Base-by-base conservation (phyloP, 1,140 invertebrate genomes). In the Brachionus sp. region DNA sequence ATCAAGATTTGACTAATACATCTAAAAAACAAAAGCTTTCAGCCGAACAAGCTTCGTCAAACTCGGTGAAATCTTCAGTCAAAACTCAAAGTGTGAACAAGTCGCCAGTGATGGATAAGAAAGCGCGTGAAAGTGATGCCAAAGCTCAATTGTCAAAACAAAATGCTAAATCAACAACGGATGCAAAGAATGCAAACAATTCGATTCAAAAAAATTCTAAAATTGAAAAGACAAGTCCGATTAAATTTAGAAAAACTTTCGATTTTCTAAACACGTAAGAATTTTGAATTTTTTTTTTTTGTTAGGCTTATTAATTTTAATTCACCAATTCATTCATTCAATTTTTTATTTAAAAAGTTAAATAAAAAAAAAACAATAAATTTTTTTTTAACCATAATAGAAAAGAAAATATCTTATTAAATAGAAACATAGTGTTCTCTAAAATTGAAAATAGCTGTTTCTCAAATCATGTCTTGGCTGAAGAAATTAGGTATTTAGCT, bases 1-100 rank as follows among this genome's bases (percentile, higher is more conserved):
- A 75, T 19, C 37, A 44, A 13, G 70, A 75, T 13, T 75, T 46
- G 42, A 25, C 7, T 46, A 75, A 46, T 75, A 75, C 70, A 75
- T 75, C 70, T 75, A 75, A 75, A 75, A 75, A 75, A 75, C 70
- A 75, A 33, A 75, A 75, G 29, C 19, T 75, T 12, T 75, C 70
- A 16, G 37, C 33, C 37, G 66, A 70, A 37, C 66, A 70, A 70
- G 19, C 5, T 39, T 37, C 66, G 37, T 44, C 66, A 16, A 70
- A 39, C 66, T 70, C 66, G 66, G 66, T 70, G 66, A 75, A 75
- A 75, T 16, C 39, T 12, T 16, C 25, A 29, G 13, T n/a, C 19
- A 44, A 46, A 75, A 25, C 25, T 75, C 70, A 46, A 75, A 73
- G 42, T 66, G 64, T 66, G 64, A 66, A 66, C 33, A 66, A 66